Evolutionary conservation across 2,797 vertebrate genomes (phyloP).

Genomic region (Rhinichthys osculus): DNA sequence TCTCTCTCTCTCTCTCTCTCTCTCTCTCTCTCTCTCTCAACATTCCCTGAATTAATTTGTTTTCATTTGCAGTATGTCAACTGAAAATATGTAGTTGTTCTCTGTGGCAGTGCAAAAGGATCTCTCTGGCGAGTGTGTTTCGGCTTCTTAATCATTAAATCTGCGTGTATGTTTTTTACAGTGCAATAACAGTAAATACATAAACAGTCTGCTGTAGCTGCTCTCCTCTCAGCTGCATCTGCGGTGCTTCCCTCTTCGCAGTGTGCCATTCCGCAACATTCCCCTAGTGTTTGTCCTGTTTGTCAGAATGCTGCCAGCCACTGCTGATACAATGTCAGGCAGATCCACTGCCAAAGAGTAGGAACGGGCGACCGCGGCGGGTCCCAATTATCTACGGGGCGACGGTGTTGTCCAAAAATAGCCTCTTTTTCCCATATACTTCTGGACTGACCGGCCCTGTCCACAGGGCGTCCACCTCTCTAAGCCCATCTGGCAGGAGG

Average conservation of each 20-base stretch:
- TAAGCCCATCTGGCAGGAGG: slow-evolving; percentile 43
- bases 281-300: slow-evolving; percentile 59
- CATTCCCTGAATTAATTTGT: slow-evolving; percentile 77
- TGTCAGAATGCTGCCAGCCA: slow-evolving; percentile 60
- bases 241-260: slow-evolving; percentile 40
- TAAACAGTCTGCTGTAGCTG: slow-evolving; percentile 53
- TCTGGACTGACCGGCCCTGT: slow-evolving; percentile 29
- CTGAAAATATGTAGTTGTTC: slow-evolving; percentile 70
- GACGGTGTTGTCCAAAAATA: slow-evolving; percentile 72
- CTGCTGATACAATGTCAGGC: slow-evolving; percentile 64
- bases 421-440: slow-evolving; percentile 52
- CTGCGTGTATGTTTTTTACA: slow-evolving; percentile 60
- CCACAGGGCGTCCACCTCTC: slow-evolving; percentile 39
- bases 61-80: slow-evolving; percentile 80
- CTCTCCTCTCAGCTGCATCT: slow-evolving; percentile 50
- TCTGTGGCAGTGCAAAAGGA: slow-evolving; percentile 64
- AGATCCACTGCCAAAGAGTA: slow-evolving; percentile 59
- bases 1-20: slow-evolving; percentile 36
- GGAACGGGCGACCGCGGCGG: slow-evolving; percentile 49
- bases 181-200: slow-evolving; percentile 62
- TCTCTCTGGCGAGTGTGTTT: slow-evolving; percentile 70
- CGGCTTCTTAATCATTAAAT: slow-evolving; percentile 68
- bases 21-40: slow-evolving; percentile 42
- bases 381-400: slow-evolving; percentile 68
- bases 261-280: slow-evolving; percentile 57